Conservation (phyloP, 2,113 vertebrate genomes). For the Halcyon senegalensis region DNA sequence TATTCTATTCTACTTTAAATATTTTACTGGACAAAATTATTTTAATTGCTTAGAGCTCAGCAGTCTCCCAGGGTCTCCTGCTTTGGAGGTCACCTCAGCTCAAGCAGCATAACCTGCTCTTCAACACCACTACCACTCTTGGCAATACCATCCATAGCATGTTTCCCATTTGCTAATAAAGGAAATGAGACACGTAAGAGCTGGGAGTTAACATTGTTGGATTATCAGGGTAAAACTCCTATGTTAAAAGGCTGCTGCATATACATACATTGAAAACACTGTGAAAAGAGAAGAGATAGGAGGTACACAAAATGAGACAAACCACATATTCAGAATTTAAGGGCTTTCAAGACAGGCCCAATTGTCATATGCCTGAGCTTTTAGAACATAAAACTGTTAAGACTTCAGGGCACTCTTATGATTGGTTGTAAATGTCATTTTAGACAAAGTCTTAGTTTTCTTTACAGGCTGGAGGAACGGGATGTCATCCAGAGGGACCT, state of each 20-base stretch:
- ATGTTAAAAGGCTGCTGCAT: background rate
- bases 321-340: background rate
- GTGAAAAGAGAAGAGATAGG: background rate
- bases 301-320: background rate
- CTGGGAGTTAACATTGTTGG: background rate
- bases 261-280: background rate
- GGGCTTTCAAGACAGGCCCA: background rate
- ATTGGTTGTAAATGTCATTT: background rate
- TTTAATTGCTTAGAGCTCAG: background rate
- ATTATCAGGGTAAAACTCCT: background rate
- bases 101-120: background rate
- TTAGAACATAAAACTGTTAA: background rate
- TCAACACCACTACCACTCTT: background rate
- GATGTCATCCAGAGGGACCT: too few relatives aligned
- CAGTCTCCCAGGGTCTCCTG: background rate
- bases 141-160: background rate
- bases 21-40: background rate
- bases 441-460: background rate
- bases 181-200: background rate
- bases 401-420: background rate
- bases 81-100: background rate
- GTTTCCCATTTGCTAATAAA: background rate
- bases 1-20: background rate
- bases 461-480: background rate
- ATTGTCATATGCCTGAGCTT: background rate